Base-by-base conservation (phyloP, 2,113 vertebrate genomes). In the Halcyon malimbica region DNA sequence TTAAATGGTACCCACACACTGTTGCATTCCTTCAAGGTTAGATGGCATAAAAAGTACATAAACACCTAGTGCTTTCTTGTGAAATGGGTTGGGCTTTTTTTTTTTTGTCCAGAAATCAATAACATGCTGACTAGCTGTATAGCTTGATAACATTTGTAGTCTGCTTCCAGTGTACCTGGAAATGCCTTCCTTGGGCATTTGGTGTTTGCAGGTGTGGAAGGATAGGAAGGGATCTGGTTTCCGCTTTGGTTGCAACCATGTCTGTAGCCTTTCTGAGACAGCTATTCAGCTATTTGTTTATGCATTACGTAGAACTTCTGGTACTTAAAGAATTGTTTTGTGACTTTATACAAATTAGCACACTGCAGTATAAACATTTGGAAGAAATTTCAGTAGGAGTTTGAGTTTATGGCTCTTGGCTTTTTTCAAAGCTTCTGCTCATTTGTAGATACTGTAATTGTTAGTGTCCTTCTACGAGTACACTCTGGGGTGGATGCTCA, bases 401-500 rank as follows among this genome's bases (percentile, higher is more conserved):
- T 83, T 35, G 50, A 86, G 9, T 20, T 26, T 35, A 20, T 54
- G 51, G 16, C 0, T 0, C 26, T 65, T 33, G 26, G 56, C 79
- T 59, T 75, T 75, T 76, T 60, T 28, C 24, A 17, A 75, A 59
- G 33, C 50, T 24, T 84, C 35, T 69, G 7, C 19, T 90, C 13
- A 25, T 90, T 90, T 93, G 77, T 85, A 82, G 44, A 16, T 53
- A 18, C 44, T 87, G 2, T 42, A 57, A 39, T 87, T 93, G 46
- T 70, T 85, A 46, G 20, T 68, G 6, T 76, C 33, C 13, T 60
- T 10, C n/a, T 82, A 68, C 51, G 83, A 4, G 17, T 64, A 57
- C 20, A 8, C 9, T 42, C 21, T 28, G 17, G 46, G 5, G 15
- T 79, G 33, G 69, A 33, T 86, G 25, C 42, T 90, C 23, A 26